phyloP scores from a whole-genome alignment of 2,888 invertebrate genomes.

The Alentia gelatinosa region DNA sequence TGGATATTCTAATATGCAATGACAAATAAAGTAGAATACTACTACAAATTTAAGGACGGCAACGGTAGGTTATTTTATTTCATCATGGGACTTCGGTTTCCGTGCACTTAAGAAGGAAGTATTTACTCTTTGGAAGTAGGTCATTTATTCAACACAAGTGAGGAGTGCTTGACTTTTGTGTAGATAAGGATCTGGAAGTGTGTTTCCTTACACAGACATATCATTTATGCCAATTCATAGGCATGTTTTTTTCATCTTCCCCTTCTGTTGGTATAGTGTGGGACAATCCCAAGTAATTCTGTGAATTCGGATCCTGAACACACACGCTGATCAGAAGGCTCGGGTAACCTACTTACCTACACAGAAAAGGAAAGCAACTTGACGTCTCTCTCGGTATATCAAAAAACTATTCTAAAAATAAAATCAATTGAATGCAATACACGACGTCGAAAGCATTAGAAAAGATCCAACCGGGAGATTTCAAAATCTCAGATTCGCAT shows the following conservation, averaged over 20 bases:
- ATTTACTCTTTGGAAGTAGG: background rate
- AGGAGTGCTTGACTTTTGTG: background rate
- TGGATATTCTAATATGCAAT: too few relatives aligned
- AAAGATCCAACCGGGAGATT: background rate
- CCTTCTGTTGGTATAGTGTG: background rate
- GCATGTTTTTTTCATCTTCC: background rate
- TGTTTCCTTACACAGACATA: background rate
- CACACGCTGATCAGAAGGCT: background rate
- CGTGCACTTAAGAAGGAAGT: background rate
- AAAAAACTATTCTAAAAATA: background rate
- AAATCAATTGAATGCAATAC: background rate
- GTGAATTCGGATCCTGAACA: background rate
- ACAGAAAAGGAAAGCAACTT: background rate
- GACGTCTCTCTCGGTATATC: background rate
- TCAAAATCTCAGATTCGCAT: background rate
- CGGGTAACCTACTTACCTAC: background rate
- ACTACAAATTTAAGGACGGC: too few relatives aligned
- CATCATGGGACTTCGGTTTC: too few relatives aligned
- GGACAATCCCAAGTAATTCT: background rate
- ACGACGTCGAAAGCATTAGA: background rate
- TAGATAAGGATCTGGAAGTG: conserved; percentile 1
- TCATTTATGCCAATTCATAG: background rate
- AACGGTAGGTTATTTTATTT: too few relatives aligned
- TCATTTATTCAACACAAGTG: background rate
- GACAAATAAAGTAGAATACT: too few relatives aligned